These are phyloP conservation scores for Wasmannia auropunctata DNA, from an alignment of 1,140 invertebrate genomes.

Conservation along the genomic window DNA sequence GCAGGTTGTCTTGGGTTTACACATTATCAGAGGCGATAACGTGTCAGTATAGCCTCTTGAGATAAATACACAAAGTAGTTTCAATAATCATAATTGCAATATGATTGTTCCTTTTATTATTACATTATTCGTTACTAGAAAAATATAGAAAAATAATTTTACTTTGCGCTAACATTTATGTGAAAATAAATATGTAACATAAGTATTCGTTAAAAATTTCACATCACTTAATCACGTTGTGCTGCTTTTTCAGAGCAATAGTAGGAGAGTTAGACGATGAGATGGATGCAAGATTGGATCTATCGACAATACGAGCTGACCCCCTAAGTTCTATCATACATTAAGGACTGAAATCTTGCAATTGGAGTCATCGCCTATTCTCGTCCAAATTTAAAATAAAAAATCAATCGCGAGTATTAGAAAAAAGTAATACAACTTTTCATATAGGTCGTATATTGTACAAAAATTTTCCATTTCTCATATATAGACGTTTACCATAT, in stretches of 20 bases:
- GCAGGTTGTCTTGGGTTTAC: slow-evolving; percentile 97
- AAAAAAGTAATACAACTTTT: slow-evolving; percentile 62
- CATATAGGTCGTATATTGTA: slow-evolving; percentile 59
- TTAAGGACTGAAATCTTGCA: slow-evolving; percentile 81
- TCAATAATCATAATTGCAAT: slow-evolving; percentile 4
- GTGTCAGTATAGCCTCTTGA: slow-evolving; percentile 88
- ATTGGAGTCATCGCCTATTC: slow-evolving; percentile 14
- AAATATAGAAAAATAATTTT: slow-evolving; percentile 39
- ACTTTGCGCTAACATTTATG: slow-evolving; percentile 21
- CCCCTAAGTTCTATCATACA: slow-evolving; percentile 95
- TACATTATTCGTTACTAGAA: neutral
- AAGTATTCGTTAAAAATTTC: neutral
- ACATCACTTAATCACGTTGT: slow-evolving; percentile 46
- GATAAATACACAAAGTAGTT: slow-evolving; percentile 21
- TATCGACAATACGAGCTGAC: slow-evolving; percentile 94
- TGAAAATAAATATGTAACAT: slow-evolving; percentile 29
- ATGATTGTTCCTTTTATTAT: slow-evolving; percentile 9
- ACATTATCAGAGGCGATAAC: slow-evolving; percentile 99
- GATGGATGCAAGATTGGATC: slow-evolving; percentile 93
- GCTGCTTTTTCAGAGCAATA: slow-evolving; percentile 89
- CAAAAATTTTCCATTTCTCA: slow-evolving; percentile 52
- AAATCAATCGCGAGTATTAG: slow-evolving; percentile 28
- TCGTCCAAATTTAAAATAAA: slow-evolving; percentile 30
- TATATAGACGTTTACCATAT: slow-evolving; percentile 23
- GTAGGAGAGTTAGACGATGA: slow-evolving; percentile 97